Evolutionary conservation across 2,797 vertebrate genomes (phyloP), one percentile per base, ranked within the genome.

Genomic region (Tadarida brasiliensis): DNA sequence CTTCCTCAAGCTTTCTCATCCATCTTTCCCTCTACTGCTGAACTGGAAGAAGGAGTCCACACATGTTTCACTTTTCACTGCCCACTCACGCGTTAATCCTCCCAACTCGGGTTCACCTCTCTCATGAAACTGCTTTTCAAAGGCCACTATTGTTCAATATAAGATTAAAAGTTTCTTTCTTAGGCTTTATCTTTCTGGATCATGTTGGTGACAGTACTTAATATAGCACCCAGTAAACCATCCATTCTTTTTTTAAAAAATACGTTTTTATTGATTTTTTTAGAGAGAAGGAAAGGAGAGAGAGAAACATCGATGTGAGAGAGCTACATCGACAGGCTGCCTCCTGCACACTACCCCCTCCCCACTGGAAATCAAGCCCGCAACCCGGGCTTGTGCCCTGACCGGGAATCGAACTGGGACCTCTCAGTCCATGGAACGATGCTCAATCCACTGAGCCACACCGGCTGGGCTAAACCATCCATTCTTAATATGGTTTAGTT

Each of bases 121-220:
- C 33, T 87, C 87, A 76, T 30, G n/a, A 82, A 68, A 56, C 22
- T 90, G 51, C 47, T 96, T 83, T 78, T 67, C 57, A 89, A 74
- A 92, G 56, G 16, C n/a, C 47, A 57, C 24, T 20, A 12, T 67
- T 80, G n/a, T 84, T 65, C n/a, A 59, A 17, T 51, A 17, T 39
- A 70, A 87, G 44, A 87, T 22, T 63, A 33, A 77, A 68, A 78
- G 56, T 35, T 26, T 73, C 35, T 82, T 33, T 82, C 11, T 56
- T 65, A 10, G 47, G 39, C 11, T 68, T 82, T 80, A 33, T 78
- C 51, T 80, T 94, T 71, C 78, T 80, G 26, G 49, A 44, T 65
- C 47, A 67, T 3, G 6, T 76, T 67, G 80, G 65, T 51, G 76
- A 95, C 83, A 71, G 73, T 51, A n/a, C 57, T 80, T 85, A 71